A percentile compares a stretch with the other conserved stretches of the same genome.
phyloP scores from a whole-genome alignment of 1,140 invertebrate genomes.

The Lerema accius region DNA sequence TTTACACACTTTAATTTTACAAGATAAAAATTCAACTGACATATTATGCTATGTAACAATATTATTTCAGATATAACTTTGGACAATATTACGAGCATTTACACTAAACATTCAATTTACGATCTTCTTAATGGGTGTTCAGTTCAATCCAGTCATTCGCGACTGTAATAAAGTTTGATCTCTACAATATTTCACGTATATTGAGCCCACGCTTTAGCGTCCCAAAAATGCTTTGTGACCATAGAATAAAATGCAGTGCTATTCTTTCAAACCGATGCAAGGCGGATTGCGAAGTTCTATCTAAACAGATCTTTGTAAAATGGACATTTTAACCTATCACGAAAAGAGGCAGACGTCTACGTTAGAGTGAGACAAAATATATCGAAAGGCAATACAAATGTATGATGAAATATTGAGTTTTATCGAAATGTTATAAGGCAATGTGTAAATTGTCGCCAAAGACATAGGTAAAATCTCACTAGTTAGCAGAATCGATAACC shows the following conservation, averaged over 20 bases:
- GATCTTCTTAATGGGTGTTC: slow-evolving; percentile 7
- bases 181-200: not conserved
- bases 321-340: slow-evolving; percentile 29
- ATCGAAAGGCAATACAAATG: no score
- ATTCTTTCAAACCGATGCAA: slow-evolving; percentile 18
- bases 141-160: slow-evolving; percentile 9
- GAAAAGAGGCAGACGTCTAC: slow-evolving; percentile 16
- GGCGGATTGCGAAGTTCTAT: slow-evolving; percentile 22
- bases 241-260: slow-evolving; percentile 18
- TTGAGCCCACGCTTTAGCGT: slow-evolving; percentile 7
- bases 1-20: no score
- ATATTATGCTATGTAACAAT: not conserved
- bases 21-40: no score
- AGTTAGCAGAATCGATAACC: no score
- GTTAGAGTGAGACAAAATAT: not conserved
- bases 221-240: slow-evolving; percentile 20
- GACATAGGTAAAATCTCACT: no score
- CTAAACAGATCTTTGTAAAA: slow-evolving; percentile 19
- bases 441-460: no score
- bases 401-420: no score
- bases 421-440: no score
- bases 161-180: slow-evolving; percentile 7
- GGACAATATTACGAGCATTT: slow-evolving; percentile 8
- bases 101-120: slow-evolving; percentile 14
- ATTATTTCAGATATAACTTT: not conserved